Evolutionary conservation across 2,113 vertebrate species (phyloP).

Genomic region (Tichodroma muraria): DNA sequence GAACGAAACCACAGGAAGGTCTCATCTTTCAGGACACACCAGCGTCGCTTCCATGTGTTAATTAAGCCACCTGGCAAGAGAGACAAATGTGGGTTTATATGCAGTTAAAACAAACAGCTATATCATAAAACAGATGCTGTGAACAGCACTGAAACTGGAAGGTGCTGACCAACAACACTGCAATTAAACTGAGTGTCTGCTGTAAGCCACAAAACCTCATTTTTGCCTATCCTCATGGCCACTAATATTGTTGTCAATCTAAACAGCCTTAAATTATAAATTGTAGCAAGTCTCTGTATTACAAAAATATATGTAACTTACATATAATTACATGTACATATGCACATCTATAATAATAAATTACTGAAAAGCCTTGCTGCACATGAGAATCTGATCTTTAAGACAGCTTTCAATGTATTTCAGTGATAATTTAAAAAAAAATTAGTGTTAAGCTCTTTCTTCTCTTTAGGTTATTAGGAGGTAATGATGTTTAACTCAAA

Average conservation of each 20-base stretch:
- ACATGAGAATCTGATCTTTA: neutral
- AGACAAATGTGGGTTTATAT: neutral
- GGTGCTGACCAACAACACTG: neutral
- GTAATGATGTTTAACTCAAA: neutral
- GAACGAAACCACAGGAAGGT: conserved; percentile 98
- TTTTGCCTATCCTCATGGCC: neutral
- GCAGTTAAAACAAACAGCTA: neutral
- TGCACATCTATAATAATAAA: neutral
- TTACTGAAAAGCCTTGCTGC: neutral
- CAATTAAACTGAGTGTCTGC: neutral
- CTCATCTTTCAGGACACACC: conserved; percentile 98
- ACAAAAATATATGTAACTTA: neutral
- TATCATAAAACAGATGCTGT: neutral
- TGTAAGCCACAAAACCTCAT: neutral
- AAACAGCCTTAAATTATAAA: neutral
- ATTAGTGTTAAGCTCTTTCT: neutral
- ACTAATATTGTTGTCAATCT: neutral
- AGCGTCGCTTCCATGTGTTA: conserved; percentile 94
- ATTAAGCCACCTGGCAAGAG: conserved; percentile 86
- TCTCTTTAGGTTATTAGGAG: neutral
- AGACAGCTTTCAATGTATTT: neutral
- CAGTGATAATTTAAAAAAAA: neutral
- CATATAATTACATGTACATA: neutral
- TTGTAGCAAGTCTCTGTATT: neutral
- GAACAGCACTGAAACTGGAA: neutral